Conservation (phyloP, 2,888 invertebrate species). For the Eurytoma californica region DNA sequence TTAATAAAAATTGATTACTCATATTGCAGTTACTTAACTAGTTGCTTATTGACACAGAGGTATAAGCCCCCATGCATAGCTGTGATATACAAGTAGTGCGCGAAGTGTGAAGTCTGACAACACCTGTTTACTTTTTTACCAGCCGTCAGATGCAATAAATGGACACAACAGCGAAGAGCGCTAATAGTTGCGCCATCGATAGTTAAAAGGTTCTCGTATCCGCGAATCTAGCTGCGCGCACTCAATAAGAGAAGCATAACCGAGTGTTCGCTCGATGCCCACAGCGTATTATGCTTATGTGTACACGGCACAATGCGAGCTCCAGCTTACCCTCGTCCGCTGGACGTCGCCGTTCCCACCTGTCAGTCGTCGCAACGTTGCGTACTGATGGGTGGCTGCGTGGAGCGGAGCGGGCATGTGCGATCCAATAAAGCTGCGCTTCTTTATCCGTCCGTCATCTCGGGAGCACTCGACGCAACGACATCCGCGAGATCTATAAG, state of each 20-base stretch:
- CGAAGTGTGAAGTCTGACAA: no score
- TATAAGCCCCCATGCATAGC: background rate
- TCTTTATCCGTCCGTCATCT: constrained; percentile 39
- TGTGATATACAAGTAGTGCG: background rate
- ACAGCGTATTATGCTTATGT: background rate
- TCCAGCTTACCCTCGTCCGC: background rate
- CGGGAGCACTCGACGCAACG: constrained; percentile 19
- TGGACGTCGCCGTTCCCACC: background rate
- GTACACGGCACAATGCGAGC: background rate
- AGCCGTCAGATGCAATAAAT: no score
- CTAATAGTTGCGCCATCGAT: background rate
- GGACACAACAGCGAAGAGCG: no score
- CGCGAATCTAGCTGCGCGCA: background rate
- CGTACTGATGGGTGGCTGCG: background rate
- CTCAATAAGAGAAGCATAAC: no score
- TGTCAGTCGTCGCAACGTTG: constrained; percentile 5
- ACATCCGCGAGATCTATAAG: constrained; percentile 6
- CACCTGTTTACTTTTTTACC: no score
- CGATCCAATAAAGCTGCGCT: no score
- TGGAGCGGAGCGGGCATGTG: constrained; percentile 10
- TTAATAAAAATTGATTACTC: constrained; percentile 32
- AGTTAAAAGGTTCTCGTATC: background rate
- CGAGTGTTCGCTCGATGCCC: background rate
- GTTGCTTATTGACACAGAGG: background rate
- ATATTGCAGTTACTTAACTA: constrained; percentile 5